These are phyloP conservation scores for Halictus ligatus DNA, from an alignment of 2,888 invertebrate genomes.

Conservation along the genomic window DNA sequence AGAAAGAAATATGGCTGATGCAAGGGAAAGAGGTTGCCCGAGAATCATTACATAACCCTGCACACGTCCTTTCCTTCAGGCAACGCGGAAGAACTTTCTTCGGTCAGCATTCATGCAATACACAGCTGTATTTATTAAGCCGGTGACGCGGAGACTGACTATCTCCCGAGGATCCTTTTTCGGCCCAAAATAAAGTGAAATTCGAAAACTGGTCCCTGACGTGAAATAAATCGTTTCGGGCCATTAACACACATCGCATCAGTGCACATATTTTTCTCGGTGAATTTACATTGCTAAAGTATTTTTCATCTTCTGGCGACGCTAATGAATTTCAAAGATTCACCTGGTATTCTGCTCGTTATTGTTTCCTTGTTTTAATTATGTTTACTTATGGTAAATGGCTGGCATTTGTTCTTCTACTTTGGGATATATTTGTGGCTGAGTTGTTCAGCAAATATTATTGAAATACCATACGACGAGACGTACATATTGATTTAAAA, in stretches of 20 bases:
- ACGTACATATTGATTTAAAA: too few species aligned
- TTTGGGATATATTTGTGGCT: too few species aligned
- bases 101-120: conserved; percentile 66
- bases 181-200: background rate
- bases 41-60: conserved; percentile 66
- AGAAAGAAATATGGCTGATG: background rate
- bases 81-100: conserved; percentile 80
- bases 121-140: conserved; percentile 49
- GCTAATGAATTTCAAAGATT: too few species aligned
- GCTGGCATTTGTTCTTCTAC: too few species aligned
- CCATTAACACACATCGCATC: too few species aligned
- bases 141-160: background rate
- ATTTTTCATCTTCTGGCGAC: too few species aligned
- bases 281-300: background rate
- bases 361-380: too few species aligned
- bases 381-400: too few species aligned
- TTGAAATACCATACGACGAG: too few species aligned
- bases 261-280: background rate
- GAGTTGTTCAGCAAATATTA: too few species aligned
- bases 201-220: background rate
- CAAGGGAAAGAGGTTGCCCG: conserved; percentile 33
- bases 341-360: too few species aligned
- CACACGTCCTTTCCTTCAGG: conserved; percentile 23
- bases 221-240: background rate
- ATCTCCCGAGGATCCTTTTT: background rate